A percentile compares a stretch with the other conserved stretches of the same genome.
Conservation (phyloP, 2,888 invertebrate species). For the Caenorhabditis uteleia region DNA sequence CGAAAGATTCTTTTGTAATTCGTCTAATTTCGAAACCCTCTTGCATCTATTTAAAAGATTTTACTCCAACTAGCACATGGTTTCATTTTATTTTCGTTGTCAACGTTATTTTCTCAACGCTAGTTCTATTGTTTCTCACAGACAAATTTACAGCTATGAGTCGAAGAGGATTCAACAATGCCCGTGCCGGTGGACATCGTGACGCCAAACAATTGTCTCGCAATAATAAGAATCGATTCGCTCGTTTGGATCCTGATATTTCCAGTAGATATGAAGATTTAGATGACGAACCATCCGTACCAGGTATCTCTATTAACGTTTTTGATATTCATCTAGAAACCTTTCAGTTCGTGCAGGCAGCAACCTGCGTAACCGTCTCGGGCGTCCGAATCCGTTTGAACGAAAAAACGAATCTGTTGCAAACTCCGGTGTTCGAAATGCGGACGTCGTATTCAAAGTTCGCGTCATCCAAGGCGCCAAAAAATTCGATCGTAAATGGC, state of each 20-base stretch:
- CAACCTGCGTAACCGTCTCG: neutral
- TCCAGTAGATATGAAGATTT: slow-evolving; percentile 56
- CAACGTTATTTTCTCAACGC: no score
- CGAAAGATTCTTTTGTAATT: no score
- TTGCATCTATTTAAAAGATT: no score
- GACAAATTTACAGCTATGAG: slow-evolving; percentile 8
- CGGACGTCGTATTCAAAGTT: slow-evolving; percentile 37
- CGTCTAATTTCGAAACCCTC: no score
- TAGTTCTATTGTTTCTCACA: no score
- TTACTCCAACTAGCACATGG: no score
- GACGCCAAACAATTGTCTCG: slow-evolving; percentile 48
- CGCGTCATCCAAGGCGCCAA: slow-evolving; percentile 19
- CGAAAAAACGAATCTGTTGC: slow-evolving; percentile 12
- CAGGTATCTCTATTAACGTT: slow-evolving; percentile 5
- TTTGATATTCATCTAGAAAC: neutral
- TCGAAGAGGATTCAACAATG: slow-evolving; percentile 20
- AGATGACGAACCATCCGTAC: slow-evolving; percentile 48
- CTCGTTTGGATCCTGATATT: slow-evolving; percentile 56
- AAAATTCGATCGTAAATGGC: slow-evolving; percentile 34
- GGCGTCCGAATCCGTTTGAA: slow-evolving; percentile 6
- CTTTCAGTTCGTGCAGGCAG: neutral
- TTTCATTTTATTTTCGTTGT: no score
- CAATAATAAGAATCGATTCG: slow-evolving; percentile 42
- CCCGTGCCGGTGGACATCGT: slow-evolving; percentile 30
- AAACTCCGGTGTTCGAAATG: slow-evolving; percentile 31